Conservation (phyloP, 2,113 vertebrate species). For the Bufo gargarizans region DNA sequence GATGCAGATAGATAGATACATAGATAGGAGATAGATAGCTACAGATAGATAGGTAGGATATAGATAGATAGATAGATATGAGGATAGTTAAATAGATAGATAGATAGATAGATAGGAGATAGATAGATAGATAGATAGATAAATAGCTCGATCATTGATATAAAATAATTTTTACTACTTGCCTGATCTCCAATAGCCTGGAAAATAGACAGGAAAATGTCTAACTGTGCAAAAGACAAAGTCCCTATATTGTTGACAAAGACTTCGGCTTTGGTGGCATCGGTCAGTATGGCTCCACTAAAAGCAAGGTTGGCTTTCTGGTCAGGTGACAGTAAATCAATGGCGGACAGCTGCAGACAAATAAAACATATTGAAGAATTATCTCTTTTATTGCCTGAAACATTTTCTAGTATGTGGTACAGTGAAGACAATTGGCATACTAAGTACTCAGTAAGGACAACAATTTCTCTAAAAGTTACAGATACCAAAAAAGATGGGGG, state of each 20-base stretch:
- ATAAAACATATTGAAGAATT: neutral
- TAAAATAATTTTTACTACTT: neutral
- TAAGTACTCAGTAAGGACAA: too few species aligned
- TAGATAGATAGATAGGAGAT: neutral
- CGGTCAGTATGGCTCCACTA: slow-evolving; percentile 31
- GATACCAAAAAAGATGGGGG: too few species aligned
- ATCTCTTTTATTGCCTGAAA: too few species aligned
- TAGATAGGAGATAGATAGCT: too few species aligned
- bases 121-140: neutral
- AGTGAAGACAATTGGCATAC: too few species aligned
- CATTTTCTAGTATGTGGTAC: too few species aligned
- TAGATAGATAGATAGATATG: too few species aligned
- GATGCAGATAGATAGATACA: too few species aligned
- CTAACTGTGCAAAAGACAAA: neutral
- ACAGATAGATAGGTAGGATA: too few species aligned
- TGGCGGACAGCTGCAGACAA: slow-evolving; percentile 48
- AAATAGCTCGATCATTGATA: neutral
- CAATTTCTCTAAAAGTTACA: too few species aligned
- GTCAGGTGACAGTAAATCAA: slow-evolving; percentile 34
- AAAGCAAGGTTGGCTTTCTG: slow-evolving; percentile 57
- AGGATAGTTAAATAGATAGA: too few species aligned
- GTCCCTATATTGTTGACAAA: slow-evolving; percentile 29
- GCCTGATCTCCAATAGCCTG: slow-evolving; percentile 45
- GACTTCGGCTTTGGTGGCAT: neutral
- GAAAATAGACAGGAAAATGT: slow-evolving; percentile 53